Conservation (phyloP, 2,113 vertebrate species). For the Acinonyx jubatus region DNA sequence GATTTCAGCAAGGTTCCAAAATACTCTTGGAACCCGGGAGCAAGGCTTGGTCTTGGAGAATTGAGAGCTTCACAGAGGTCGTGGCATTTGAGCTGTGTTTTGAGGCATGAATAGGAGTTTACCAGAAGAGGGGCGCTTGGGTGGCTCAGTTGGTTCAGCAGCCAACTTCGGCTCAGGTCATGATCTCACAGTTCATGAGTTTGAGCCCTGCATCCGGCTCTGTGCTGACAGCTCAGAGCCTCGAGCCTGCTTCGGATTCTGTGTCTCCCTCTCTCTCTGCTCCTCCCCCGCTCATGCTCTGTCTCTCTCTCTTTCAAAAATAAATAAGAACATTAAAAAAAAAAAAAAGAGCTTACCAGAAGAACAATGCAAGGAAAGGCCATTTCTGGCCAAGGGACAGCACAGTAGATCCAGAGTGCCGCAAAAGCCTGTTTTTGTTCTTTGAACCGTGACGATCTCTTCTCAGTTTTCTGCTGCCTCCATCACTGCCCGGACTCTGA, state of each 20-base stretch:
- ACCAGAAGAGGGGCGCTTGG: background rate
- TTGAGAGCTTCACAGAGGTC: background rate
- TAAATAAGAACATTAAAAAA: no score
- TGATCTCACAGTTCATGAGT: no score
- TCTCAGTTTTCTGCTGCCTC: background rate
- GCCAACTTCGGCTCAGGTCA: no score
- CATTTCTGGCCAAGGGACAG: background rate
- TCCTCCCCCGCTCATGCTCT: no score
- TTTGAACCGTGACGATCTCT: no score
- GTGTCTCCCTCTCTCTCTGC: no score
- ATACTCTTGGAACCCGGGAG: background rate
- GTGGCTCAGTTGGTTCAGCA: no score
- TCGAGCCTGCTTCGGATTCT: no score
- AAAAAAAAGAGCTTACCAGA: background rate
- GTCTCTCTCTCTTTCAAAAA: no score
- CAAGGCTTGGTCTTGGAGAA: background rate
- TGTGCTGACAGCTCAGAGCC: no score
- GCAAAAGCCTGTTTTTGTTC: background rate
- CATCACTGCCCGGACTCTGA: background rate
- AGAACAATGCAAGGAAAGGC: background rate
- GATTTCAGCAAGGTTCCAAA: background rate
- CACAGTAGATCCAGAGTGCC: background rate
- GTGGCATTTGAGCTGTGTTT: background rate
- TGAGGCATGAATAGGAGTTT: no score
- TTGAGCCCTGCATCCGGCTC: no score